A percentile compares a stretch with the other conserved stretches of the same genome.
Evolutionary conservation across 1,140 invertebrate species (phyloP).

Genomic region (Cyclina sinensis): DNA sequence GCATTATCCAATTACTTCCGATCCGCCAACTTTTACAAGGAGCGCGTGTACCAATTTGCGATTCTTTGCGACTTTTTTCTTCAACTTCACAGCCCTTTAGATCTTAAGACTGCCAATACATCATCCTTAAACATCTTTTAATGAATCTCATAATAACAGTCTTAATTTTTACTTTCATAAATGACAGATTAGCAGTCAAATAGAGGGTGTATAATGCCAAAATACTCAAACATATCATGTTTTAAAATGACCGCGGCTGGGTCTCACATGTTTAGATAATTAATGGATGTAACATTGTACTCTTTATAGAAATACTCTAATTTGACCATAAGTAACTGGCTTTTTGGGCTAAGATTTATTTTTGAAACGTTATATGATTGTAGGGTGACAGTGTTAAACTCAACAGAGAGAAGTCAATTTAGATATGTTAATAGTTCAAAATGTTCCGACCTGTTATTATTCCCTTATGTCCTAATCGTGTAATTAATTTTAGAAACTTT

Average conservation of each 20-base stretch:
- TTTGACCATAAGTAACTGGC: conserved; percentile 44
- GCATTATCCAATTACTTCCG: not conserved
- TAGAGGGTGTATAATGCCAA: conserved; percentile 11
- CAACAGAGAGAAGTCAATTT: conserved; percentile 16
- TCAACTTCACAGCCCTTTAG: conserved; percentile 28
- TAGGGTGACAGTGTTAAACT: conserved; percentile 16
- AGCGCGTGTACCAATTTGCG: conserved; percentile 20
- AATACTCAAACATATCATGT: conserved; percentile 8
- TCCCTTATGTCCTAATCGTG: conserved; percentile 11
- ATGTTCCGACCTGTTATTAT: conserved; percentile 36
- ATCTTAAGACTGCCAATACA: not conserved
- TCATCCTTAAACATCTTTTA: conserved; percentile 25
- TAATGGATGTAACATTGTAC: conserved; percentile 29
- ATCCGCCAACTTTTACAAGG: not conserved
- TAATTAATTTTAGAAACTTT: conserved; percentile 38
- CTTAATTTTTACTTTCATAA: conserved; percentile 35
- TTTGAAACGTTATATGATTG: conserved; percentile 54
- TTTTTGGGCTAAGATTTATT: conserved; percentile 38
- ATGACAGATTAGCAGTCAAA: conserved; percentile 4
- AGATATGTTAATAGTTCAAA: conserved; percentile 34
- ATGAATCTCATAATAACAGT: conserved; percentile 3
- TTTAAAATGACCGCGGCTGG: not conserved
- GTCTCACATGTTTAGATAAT: conserved; percentile 39
- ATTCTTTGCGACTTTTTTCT: not conserved
- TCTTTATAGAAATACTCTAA: conserved; percentile 44